phyloP scores from a whole-genome alignment of 2,888 invertebrate species.

The Epsilonema sp. region DNA sequence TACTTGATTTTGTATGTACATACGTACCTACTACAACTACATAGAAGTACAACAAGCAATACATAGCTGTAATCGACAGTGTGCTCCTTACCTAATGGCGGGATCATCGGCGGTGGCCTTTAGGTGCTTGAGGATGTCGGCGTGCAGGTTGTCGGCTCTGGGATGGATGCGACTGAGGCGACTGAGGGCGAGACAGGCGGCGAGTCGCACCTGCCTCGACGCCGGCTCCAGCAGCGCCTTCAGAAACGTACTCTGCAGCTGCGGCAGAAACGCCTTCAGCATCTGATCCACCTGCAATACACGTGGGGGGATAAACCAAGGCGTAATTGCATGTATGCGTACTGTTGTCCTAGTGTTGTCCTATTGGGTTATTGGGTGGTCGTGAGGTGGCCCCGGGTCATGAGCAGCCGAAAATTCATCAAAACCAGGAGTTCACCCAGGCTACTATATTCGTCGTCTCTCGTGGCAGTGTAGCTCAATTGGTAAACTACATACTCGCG shows the following conservation, averaged over 20 bases:
- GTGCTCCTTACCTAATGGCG: constrained; percentile 41
- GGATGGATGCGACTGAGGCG: constrained; percentile 56
- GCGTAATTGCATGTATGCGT: neutral
- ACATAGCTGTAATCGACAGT: neutral
- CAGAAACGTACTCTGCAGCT: constrained; percentile 90
- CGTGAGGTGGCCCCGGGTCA: too few relatives aligned
- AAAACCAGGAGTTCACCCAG: too few relatives aligned
- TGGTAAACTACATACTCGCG: too few relatives aligned
- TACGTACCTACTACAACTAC: neutral
- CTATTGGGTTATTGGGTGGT: too few relatives aligned
- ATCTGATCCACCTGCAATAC: constrained; percentile 57
- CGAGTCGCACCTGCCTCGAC: constrained; percentile 50
- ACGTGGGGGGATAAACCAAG: constrained; percentile 5
- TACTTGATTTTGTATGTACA: too few relatives aligned
- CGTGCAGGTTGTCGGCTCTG: constrained; percentile 78
- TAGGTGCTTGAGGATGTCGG: constrained; percentile 67
- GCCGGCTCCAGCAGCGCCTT: constrained; percentile 70
- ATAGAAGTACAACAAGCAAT: too few relatives aligned
- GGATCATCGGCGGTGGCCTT: constrained; percentile 65
- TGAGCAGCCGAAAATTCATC: too few relatives aligned
- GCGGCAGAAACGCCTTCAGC: constrained; percentile 91
- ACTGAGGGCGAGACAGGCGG: constrained; percentile 44
- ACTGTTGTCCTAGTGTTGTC: neutral
- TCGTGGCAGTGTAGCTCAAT: too few relatives aligned
- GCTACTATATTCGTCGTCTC: too few relatives aligned